These are phyloP conservation scores for Microctenopoma lineatum DNA, from an alignment of 2,797 vertebrate genomes.

Conservation along the genomic window DNA sequence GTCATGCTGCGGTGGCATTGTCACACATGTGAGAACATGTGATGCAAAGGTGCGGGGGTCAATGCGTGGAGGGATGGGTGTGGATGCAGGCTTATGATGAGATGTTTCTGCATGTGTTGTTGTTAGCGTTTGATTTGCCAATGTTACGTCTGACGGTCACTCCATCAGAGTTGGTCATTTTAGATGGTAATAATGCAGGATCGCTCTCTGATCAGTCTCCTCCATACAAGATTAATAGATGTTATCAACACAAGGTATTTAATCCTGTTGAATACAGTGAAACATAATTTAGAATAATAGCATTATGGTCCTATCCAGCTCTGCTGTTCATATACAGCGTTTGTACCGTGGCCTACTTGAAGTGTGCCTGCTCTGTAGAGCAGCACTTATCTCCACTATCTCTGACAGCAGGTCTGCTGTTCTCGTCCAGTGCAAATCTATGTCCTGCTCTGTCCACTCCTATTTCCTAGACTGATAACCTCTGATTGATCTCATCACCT, in stretches of 20 bases:
- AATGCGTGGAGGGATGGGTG: slow-evolving; percentile 56
- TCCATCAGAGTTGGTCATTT: no score
- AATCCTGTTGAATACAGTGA: no score
- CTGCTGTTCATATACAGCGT: slow-evolving; percentile 31
- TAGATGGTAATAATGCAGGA: no score
- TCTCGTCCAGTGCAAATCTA: slow-evolving; percentile 62
- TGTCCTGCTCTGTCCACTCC: slow-evolving; percentile 71
- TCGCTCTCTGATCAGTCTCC: no score
- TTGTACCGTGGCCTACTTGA: slow-evolving; percentile 13
- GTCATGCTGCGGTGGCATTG: slow-evolving; percentile 81
- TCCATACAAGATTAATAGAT: no score
- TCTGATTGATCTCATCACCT: slow-evolving; percentile 80
- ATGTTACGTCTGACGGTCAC: no score
- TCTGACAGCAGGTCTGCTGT: slow-evolving; percentile 62
- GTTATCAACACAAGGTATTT: no score
- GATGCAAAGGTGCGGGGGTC: slow-evolving; percentile 64
- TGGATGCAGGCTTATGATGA: slow-evolving; percentile 51
- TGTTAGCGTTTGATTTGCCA: not conserved
- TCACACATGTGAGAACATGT: slow-evolving; percentile 70
- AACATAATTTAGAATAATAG: no score
- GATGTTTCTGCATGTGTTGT: slow-evolving; percentile 38
- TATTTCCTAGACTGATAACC: slow-evolving; percentile 76
- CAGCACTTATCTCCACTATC: slow-evolving; percentile 64
- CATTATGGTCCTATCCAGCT: no score
- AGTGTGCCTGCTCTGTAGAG: slow-evolving; percentile 35